Evolutionary conservation across 2,888 invertebrate genomes (phyloP), one percentile per base, ranked within the genome.

Genomic region (Cheilosia pagana): DNA sequence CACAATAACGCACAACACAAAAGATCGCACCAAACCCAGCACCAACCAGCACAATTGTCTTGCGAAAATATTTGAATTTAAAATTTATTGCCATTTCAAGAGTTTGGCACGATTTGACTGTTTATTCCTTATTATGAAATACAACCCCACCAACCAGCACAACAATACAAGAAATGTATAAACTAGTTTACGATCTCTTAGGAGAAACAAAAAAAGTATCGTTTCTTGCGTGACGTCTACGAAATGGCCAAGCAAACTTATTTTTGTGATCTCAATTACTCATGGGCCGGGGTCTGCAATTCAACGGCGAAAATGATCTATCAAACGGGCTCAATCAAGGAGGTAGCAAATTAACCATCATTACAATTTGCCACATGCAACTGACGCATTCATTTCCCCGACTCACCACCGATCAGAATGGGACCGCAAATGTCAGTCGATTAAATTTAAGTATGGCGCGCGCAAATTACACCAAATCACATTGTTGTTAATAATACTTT

Each of bases 41-140:
- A 31, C 35, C 12, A 16, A 53, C 25, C 21, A 41, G 39, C 41
- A 41, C 43, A 62, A 72, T 65, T 65, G 48, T 50, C 63, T 75
- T 75, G 67, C 67, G 75, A 75, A 75, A 75, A 75, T 75, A 75
- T 75, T 75, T 67, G 41, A 75, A 75, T 75, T 67, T 52, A 39
- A 41, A 57, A 75, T 75, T 75, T 28, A 41, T 67, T 43, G 28
- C 67, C 65, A 59, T 59, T 75, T 59, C 41, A 59, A 67, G 67
- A 23, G 23, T 50, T 50, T 75, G 57, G 57, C 65, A 65, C 75
- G 65, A 75, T 65, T 55, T 57, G 31, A 53, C 23, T 67, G 65
- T 59, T 48, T 41, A 67, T 75, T 67, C 35, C 55, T 45, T 16
- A 50, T 71, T 41, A 60, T 60, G 60, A 60, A 67, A 67, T 35